These are phyloP conservation scores for Microtus montanus DNA, from an alignment of 2,113 vertebrate genomes.

Conservation along the genomic window DNA sequence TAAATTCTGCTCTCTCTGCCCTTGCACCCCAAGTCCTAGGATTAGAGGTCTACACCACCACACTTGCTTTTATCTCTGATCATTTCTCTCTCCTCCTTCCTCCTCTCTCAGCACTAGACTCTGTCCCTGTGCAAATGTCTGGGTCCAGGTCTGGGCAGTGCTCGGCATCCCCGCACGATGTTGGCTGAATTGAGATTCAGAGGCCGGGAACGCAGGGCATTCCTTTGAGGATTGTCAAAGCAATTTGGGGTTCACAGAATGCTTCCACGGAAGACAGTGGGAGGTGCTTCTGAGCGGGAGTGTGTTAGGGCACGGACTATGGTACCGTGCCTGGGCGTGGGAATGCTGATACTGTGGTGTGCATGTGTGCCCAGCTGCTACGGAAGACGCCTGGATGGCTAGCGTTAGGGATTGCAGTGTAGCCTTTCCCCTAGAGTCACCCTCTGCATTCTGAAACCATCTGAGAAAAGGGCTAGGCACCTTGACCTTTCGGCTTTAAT, in stretches of 20 bases:
- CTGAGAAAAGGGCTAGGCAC: not conserved
- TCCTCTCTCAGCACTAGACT: not conserved
- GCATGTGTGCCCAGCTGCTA: not conserved
- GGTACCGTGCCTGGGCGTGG: not conserved
- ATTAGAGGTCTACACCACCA: not conserved
- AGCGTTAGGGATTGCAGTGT: not conserved
- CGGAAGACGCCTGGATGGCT: not conserved
- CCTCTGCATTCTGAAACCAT: conserved; percentile 19
- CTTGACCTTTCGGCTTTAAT: not conserved
- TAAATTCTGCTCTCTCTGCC: not conserved
- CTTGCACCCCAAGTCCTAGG: not conserved
- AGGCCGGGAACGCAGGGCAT: not conserved
- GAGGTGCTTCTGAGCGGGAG: not conserved
- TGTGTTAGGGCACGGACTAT: not conserved
- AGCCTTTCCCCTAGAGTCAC: not conserved
- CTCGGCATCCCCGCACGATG: not conserved
- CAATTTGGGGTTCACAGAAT: not conserved
- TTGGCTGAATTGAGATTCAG: not conserved
- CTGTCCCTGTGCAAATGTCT: not conserved
- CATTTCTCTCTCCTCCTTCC: not conserved
- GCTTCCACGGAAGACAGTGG: not conserved
- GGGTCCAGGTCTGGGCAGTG: not conserved
- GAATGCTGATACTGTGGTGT: not conserved
- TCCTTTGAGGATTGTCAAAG: not conserved
- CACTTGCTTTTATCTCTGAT: not conserved